Evolutionary conservation across 2,797 vertebrate genomes (phyloP).

Genomic region (Sebastes minor): DNA sequence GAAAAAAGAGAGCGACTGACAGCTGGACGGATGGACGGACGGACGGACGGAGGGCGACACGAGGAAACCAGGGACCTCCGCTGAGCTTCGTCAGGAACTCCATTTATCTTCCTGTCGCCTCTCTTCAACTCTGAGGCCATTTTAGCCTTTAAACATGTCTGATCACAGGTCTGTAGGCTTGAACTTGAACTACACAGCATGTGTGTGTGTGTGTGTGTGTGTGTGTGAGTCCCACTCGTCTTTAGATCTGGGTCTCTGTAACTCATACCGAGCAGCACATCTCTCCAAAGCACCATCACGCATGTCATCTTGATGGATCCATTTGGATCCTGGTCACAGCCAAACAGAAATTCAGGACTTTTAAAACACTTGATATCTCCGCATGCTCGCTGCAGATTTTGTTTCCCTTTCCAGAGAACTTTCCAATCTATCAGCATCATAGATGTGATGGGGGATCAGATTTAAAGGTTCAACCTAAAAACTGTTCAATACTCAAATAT

Average conservation of each 20-base stretch:
- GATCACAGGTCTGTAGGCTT: not conserved
- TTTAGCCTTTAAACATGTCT: not conserved
- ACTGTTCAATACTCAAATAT: not conserved
- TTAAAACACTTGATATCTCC: not conserved
- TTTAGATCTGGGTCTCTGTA: slow-evolving; percentile 4
- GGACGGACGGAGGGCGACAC: not conserved
- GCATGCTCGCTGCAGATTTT: not conserved
- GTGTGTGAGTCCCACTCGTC: not conserved
- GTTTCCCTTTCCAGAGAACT: not conserved
- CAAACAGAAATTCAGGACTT: slow-evolving; percentile 7
- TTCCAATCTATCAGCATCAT: not conserved
- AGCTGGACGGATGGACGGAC: slow-evolving; percentile 7
- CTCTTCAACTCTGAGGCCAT: not conserved
- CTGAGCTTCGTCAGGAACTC: slow-evolving; percentile 3
- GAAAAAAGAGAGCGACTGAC: slow-evolving; percentile 34
- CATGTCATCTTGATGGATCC: slow-evolving; percentile 26
- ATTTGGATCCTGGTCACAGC: not conserved
- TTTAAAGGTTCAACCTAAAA: not conserved
- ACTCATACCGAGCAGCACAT: not conserved
- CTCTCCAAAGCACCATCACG: not conserved
- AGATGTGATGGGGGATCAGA: not conserved
- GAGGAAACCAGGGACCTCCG: not conserved
- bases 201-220: not conserved
- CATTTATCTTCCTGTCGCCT: slow-evolving; percentile 32
- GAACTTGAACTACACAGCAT: not conserved